These are phyloP conservation scores for Entomobrya proxima DNA, from an alignment of 2,888 invertebrate genomes.

Conservation along the genomic window DNA sequence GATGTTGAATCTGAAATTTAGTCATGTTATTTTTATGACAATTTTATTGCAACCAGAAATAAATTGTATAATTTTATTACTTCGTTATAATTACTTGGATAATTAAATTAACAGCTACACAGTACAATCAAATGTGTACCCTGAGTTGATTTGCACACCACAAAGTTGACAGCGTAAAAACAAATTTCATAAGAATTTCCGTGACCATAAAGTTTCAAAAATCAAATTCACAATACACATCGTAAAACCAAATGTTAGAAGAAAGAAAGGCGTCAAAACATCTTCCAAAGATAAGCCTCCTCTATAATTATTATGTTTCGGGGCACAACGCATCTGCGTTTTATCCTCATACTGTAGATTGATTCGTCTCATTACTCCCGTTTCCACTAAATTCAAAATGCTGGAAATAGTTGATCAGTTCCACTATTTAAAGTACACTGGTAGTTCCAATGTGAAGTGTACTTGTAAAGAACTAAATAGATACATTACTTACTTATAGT, in stretches of 20 bases:
- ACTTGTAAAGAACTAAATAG: neutral
- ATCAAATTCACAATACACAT: neutral
- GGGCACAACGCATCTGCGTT: slow-evolving; percentile 32
- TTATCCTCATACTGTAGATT: slow-evolving; percentile 37
- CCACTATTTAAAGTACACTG: neutral
- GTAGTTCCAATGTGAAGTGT: too few relatives aligned
- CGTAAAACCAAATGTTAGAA: slow-evolving; percentile 31
- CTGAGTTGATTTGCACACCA: too few relatives aligned
- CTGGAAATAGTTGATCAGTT: slow-evolving; percentile 22
- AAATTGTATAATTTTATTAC: too few relatives aligned
- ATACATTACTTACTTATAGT: slow-evolving; percentile 53
- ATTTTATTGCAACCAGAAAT: too few relatives aligned
- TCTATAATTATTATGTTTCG: slow-evolving; percentile 7
- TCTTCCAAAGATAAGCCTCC: slow-evolving; percentile 49
- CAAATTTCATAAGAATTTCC: too few relatives aligned
- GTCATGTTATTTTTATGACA: neutral
- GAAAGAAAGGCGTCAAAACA: slow-evolving; percentile 50
- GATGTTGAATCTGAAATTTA: neutral
- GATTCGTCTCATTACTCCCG: slow-evolving; percentile 49
- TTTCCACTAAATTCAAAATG: slow-evolving; percentile 54
- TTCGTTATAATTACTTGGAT: too few relatives aligned
- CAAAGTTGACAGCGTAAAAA: too few relatives aligned
- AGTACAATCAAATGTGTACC: too few relatives aligned
- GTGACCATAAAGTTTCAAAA: neutral
- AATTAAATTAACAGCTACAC: too few relatives aligned